phyloP scores from a whole-genome alignment of 2,797 vertebrate species.

The Leptodactylus fallax region DNA sequence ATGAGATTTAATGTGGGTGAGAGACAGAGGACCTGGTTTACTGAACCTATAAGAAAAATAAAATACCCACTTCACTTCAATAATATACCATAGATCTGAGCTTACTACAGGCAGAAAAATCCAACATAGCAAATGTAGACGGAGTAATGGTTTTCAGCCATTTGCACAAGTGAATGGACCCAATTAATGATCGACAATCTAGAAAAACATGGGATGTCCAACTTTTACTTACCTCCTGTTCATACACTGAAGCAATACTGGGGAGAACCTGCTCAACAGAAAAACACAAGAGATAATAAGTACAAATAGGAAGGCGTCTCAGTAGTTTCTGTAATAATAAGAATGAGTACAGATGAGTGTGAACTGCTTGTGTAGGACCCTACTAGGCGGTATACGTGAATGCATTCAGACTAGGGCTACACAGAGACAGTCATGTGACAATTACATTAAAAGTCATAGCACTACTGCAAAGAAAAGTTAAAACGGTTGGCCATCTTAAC shows the following conservation, averaged over 20 bases:
- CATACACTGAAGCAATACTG: slow-evolving; percentile 41
- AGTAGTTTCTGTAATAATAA: not conserved
- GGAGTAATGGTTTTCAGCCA: not conserved
- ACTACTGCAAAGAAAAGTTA: not conserved
- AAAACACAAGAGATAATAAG: not conserved
- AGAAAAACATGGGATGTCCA: not conserved
- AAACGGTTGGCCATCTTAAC: too few relatives aligned
- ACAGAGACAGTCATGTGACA: not conserved
- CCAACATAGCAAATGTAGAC: not conserved
- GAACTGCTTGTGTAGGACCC: not conserved
- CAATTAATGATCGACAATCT: not conserved
- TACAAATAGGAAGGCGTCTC: not conserved
- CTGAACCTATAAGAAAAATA: too few relatives aligned
- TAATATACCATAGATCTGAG: too few relatives aligned
- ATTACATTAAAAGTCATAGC: not conserved
- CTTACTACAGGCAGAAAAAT: not conserved
- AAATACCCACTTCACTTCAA: too few relatives aligned
- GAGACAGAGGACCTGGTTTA: too few relatives aligned
- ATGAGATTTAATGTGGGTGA: too few relatives aligned
- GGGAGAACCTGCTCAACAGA: slow-evolving; percentile 3
- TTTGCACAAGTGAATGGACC: not conserved
- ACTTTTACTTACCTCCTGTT: slow-evolving; percentile 45
- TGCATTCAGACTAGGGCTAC: not conserved
- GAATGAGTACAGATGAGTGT: not conserved
- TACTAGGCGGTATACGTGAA: not conserved